Evolutionary conservation across 1,140 invertebrate species (phyloP).

Genomic region (Macrobrachium nipponense): DNA sequence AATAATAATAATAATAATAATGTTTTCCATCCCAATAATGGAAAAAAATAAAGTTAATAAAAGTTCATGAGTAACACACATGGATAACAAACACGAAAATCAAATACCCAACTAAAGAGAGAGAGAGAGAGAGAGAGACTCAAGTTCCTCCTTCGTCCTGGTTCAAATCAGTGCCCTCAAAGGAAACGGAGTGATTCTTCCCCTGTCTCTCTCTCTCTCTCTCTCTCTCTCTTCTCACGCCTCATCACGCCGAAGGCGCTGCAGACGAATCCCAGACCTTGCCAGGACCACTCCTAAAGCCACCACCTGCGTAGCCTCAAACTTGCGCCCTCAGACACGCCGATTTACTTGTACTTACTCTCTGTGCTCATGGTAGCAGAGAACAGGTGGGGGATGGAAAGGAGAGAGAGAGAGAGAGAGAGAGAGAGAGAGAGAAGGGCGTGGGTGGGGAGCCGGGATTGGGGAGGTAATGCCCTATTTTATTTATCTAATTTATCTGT

Average conservation of each 20-base stretch:
- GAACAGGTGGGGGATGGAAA: neutral
- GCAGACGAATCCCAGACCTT: neutral
- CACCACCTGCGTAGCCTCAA: neutral
- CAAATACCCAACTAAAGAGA: no score
- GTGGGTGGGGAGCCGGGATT: no score
- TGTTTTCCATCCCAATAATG: no score
- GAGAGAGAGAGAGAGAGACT: no score
- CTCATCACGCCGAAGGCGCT: neutral
- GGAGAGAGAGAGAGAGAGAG: neutral
- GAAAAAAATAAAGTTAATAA: no score
- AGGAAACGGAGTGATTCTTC: neutral
- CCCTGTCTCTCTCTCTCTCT: constrained; percentile 5
- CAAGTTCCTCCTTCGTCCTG: no score
- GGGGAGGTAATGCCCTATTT: no score
- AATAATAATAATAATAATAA: no score
- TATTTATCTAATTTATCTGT: no score
- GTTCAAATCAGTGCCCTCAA: no score
- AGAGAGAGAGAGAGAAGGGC: neutral
- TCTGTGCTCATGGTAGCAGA: neutral
- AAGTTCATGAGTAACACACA: no score
- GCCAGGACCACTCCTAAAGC: neutral
- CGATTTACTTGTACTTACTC: neutral
- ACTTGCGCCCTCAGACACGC: neutral
- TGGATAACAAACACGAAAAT: no score
- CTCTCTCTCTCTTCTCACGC: constrained; percentile 6